Conservation (phyloP, 2,113 vertebrate species). For the Epinephelus moara region DNA sequence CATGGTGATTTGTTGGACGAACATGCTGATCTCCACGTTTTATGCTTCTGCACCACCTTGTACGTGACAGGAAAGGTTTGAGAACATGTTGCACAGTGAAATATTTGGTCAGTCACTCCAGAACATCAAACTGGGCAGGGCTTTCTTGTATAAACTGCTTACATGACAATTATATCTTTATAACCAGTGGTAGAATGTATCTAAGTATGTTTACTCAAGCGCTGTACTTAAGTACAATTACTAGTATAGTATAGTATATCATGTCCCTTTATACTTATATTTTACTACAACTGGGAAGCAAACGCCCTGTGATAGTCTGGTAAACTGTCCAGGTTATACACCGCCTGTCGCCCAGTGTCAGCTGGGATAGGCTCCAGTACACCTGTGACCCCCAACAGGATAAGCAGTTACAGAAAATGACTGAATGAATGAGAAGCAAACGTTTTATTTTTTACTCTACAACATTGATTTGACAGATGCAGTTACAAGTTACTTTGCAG, state of each 20-base stretch:
- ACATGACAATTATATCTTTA: neutral
- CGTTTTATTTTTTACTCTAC: neutral
- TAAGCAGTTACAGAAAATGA: too few species aligned
- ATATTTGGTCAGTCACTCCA: neutral
- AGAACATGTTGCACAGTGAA: neutral
- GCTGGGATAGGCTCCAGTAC: too few species aligned
- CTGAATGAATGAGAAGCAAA: too few species aligned
- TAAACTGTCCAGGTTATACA: too few species aligned
- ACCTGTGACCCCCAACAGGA: too few species aligned
- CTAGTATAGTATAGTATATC: neutral
- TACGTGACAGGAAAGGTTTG: neutral
- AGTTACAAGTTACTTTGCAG: too few species aligned
- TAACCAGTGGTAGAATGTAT: neutral
- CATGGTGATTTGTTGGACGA: constrained; percentile 54
- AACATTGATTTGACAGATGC: too few species aligned
- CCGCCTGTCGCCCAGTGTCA: too few species aligned
- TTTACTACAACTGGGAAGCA: neutral
- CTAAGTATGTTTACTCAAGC: neutral
- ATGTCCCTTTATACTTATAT: neutral
- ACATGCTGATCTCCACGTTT: constrained; percentile 7
- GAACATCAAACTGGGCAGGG: too few species aligned
- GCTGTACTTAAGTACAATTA: neutral
- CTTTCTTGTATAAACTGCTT: neutral
- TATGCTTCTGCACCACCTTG: neutral
- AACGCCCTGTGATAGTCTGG: too few species aligned